phyloP scores from a whole-genome alignment of 2,888 invertebrate species.

The Incurvaria masculella region DNA sequence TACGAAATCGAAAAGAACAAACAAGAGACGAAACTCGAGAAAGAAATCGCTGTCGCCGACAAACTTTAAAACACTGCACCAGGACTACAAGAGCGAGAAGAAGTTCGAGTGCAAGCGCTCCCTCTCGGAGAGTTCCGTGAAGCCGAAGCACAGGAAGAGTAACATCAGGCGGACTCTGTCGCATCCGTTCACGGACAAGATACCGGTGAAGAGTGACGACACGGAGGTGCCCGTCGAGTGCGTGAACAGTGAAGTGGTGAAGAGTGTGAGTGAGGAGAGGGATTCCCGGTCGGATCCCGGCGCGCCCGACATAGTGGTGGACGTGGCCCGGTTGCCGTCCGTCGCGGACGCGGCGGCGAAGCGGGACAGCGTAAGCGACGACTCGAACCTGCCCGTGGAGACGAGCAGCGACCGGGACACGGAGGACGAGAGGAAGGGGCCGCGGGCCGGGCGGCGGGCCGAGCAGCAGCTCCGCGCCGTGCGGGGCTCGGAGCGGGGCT shows the following conservation, averaged over 20 bases:
- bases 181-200: slow-evolving; percentile 36
- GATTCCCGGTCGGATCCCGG: background rate
- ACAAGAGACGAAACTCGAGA: slow-evolving; percentile 48
- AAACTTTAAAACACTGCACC: slow-evolving; percentile 37
- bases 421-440: slow-evolving; percentile 35
- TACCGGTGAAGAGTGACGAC: slow-evolving; percentile 27
- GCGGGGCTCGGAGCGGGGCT: slow-evolving; percentile 7
- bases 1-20: slow-evolving; percentile 44
- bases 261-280: slow-evolving; percentile 18
- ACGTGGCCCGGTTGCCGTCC: background rate
- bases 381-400: slow-evolving; percentile 36
- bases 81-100: slow-evolving; percentile 38
- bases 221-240: slow-evolving; percentile 31
- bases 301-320: background rate
- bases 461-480: background rate
- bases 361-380: slow-evolving; percentile 34
- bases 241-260: slow-evolving; percentile 33
- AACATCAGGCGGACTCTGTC: slow-evolving; percentile 50
- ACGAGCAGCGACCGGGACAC: slow-evolving; percentile 51
- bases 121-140: slow-evolving; percentile 46
- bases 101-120: slow-evolving; percentile 36
- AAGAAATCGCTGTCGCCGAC: slow-evolving; percentile 52
- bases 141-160: slow-evolving; percentile 48
- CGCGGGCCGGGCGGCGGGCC: background rate
- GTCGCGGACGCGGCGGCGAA: slow-evolving; percentile 19